Percentiles rank a stretch among this genome's conserved stretches.
phyloP scores from a whole-genome alignment of 92 coral and sea anemone genomes.

The Blastomussa wellsi region DNA sequence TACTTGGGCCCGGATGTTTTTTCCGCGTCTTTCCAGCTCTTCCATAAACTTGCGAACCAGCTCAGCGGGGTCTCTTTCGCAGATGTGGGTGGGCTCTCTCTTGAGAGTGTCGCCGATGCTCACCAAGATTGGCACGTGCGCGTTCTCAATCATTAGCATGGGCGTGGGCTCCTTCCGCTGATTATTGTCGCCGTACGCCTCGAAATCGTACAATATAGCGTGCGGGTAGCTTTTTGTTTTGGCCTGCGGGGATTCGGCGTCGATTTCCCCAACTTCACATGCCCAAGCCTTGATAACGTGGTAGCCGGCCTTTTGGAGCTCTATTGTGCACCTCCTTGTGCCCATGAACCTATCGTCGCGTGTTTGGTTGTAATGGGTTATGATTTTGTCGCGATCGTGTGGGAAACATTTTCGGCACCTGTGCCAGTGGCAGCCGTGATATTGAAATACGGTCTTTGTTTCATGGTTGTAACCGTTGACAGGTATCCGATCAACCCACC shows the following conservation, averaged over 20 bases:
- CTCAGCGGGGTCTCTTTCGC: too few species aligned
- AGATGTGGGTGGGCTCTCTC: too few species aligned
- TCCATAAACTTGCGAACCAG: too few species aligned
- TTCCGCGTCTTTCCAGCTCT: too few species aligned
- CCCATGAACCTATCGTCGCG: too few species aligned
- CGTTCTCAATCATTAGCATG: not conserved
- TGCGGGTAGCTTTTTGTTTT: not conserved
- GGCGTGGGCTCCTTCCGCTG: not conserved
- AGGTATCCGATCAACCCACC: not conserved
- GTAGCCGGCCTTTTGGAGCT: not conserved
- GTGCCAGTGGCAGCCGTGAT: not conserved
- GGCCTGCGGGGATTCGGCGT: too few species aligned
- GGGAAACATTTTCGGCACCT: not conserved
- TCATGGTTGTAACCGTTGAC: not conserved
- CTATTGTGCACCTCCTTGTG: not conserved
- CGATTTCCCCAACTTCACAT: not conserved
- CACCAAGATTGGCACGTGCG: too few species aligned
- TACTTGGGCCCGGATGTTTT: not conserved
- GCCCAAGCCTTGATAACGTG: not conserved
- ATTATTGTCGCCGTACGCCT: not conserved
- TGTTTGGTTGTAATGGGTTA: too few species aligned
- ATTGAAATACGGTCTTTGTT: slow-evolving; percentile 14
- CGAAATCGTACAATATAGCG: too few species aligned
- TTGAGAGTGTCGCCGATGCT: too few species aligned
- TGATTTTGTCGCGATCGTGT: too few species aligned